phyloP scores from a whole-genome alignment of 2,113 vertebrate genomes.

The Oreotrochilus melanogaster region DNA sequence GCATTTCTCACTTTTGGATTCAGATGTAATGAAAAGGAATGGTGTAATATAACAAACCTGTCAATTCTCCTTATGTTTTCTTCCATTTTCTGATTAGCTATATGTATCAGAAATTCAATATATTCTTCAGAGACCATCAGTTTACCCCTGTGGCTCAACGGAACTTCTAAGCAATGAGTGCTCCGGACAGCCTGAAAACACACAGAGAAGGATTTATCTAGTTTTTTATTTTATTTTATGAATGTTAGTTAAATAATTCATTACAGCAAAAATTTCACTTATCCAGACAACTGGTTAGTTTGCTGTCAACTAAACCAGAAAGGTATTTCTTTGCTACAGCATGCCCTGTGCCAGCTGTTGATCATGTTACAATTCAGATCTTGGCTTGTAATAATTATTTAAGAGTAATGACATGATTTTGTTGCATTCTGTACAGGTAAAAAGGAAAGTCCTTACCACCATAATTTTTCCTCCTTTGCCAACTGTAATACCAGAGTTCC shows the following conservation, averaged over 20 bases:
- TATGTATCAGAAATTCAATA: constrained; percentile 83
- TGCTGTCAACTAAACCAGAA: neutral
- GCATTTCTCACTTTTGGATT: neutral
- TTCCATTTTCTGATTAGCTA: constrained; percentile 92
- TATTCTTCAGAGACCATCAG: constrained; percentile 89
- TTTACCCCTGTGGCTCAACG: constrained; percentile 83
- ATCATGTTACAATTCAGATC: neutral
- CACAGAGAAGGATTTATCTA: neutral
- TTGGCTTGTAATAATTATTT: neutral
- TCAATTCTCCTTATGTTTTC: constrained; percentile 89
- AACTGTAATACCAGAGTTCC: constrained; percentile 93
- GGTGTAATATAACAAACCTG: constrained; percentile 79
- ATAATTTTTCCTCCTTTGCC: constrained; percentile 91
- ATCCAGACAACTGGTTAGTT: neutral
- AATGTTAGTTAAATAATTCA: neutral
- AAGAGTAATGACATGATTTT: accelerated
- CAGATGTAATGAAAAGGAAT: neutral
- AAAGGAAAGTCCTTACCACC: constrained; percentile 78
- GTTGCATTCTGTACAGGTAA: neutral
- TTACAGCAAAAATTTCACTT: neutral
- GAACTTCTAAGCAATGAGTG: constrained; percentile 93
- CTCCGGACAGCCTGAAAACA: constrained; percentile 89
- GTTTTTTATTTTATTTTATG: neutral
- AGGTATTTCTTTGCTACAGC: neutral
- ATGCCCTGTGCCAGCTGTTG: neutral